Percentiles rank a stretch among this genome's conserved stretches.
Evolutionary conservation across 2,888 invertebrate genomes (phyloP).

Genomic region (Macaria liturata): DNA sequence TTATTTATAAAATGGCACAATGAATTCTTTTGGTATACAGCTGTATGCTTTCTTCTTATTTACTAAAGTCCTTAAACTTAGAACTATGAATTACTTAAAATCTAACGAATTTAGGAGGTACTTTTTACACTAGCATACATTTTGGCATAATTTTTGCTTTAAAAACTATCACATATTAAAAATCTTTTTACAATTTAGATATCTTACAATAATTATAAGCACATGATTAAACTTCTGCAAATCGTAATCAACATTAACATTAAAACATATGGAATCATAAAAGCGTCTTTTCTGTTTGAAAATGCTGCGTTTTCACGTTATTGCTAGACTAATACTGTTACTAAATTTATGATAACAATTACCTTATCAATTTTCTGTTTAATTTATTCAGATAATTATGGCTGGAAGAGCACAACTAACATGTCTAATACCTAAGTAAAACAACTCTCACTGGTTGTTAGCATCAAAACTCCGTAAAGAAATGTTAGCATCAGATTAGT

Average conservation of each 20-base stretch:
- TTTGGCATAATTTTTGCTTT: conserved; percentile 17
- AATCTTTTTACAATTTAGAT: conserved; percentile 26
- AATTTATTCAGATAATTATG: too few relatives aligned
- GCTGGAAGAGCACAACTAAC: too few relatives aligned
- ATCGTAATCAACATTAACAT: conserved; percentile 35
- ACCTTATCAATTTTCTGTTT: too few relatives aligned
- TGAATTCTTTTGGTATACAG: conserved; percentile 62
- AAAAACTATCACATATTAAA: conserved; percentile 55
- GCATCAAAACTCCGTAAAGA: too few relatives aligned
- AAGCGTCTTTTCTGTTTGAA: conserved; percentile 53
- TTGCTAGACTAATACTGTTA: background rate
- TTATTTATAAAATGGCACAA: conserved; percentile 40
- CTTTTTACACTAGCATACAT: conserved; percentile 20
- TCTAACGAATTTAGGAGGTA: background rate
- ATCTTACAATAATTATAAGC: conserved; percentile 28
- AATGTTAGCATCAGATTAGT: too few relatives aligned
- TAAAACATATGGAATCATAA: conserved; percentile 58
- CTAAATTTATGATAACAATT: background rate
- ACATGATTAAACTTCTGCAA: conserved; percentile 48
- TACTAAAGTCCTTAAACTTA: background rate
- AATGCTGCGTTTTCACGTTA: conserved; percentile 5
- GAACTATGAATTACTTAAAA: background rate
- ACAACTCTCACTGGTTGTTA: too few relatives aligned
- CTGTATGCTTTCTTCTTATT: conserved; percentile 45
- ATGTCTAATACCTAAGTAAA: too few relatives aligned